Percentiles rank a stretch among this genome's conserved stretches.
Evolutionary conservation across 2,797 vertebrate genomes (phyloP).

Genomic region (Cyprinodon diabolis): DNA sequence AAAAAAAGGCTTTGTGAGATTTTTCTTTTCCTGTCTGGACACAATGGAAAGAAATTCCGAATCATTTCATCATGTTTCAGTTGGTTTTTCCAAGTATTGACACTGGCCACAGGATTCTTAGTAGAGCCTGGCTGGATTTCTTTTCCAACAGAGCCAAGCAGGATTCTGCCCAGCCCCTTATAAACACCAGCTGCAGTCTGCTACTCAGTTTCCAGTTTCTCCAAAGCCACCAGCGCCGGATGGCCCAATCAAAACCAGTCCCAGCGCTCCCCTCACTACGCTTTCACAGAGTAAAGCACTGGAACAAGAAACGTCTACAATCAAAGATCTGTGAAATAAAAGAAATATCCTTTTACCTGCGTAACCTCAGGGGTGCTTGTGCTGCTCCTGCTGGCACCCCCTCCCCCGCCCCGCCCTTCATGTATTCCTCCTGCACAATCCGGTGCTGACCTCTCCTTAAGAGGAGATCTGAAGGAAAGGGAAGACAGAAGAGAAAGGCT

Average conservation of each 20-base stretch:
- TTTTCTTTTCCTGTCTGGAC: background rate
- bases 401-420: slow-evolving; percentile 77
- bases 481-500: slow-evolving; percentile 49
- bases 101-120: slow-evolving; percentile 57
- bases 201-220: slow-evolving; percentile 66
- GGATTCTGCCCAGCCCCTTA: slow-evolving; percentile 65
- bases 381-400: slow-evolving; percentile 63
- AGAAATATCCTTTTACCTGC: slow-evolving; percentile 70
- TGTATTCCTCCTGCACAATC: slow-evolving; percentile 77
- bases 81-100: slow-evolving; percentile 66
- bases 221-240: slow-evolving; percentile 62
- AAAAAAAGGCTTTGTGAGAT: background rate
- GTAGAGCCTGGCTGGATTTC: slow-evolving; percentile 45
- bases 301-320: slow-evolving; percentile 21
- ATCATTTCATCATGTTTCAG: slow-evolving; percentile 47
- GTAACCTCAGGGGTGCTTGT: slow-evolving; percentile 58
- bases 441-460: slow-evolving; percentile 60
- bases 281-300: slow-evolving; percentile 5
- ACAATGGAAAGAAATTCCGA: slow-evolving; percentile 13
- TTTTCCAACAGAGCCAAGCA: slow-evolving; percentile 54
- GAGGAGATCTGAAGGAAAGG: slow-evolving; percentile 66
- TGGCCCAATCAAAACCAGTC: slow-evolving; percentile 73
- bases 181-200: slow-evolving; percentile 79
- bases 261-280: slow-evolving; percentile 54
- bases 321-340: slow-evolving; percentile 19